Conservation (phyloP, 2,797 vertebrate species). For the Schizopygopsis pylzovi region DNA sequence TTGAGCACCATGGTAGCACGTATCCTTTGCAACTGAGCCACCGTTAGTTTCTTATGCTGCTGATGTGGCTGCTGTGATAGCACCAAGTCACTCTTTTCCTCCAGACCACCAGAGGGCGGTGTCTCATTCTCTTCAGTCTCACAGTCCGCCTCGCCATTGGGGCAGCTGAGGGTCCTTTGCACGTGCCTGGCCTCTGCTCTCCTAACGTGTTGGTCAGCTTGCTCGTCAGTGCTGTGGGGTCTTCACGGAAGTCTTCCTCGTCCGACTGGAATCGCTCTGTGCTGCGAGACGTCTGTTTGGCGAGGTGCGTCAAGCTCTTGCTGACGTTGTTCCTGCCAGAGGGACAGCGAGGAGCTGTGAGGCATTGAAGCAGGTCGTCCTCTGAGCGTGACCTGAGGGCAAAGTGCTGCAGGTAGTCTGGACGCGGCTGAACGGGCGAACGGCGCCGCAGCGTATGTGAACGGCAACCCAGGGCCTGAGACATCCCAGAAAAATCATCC, state of each 20-base stretch:
- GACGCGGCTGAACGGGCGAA: constrained; percentile 77
- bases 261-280: constrained; percentile 50
- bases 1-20: constrained; percentile 93
- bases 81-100: constrained; percentile 42
- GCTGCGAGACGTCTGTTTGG: constrained; percentile 44
- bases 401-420: constrained; percentile 67
- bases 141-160: constrained; percentile 59
- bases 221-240: constrained; percentile 52
- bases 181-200: constrained; percentile 59
- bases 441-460: constrained; percentile 79
- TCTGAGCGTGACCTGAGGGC: constrained; percentile 87
- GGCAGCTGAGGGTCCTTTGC: neutral
- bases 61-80: constrained; percentile 72
- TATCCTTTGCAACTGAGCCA: constrained; percentile 90
- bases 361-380: constrained; percentile 86
- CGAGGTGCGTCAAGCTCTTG: constrained; percentile 84
- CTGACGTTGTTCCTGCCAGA: constrained; percentile 65
- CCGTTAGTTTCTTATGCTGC: constrained; percentile 79
- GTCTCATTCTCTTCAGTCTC: constrained; percentile 63
- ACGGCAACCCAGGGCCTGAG: constrained; percentile 68
- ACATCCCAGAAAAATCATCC: constrained; percentile 51
- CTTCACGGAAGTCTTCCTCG: constrained; percentile 45
- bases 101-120: constrained; percentile 36
- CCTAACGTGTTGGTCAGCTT: constrained; percentile 64
- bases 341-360: constrained; percentile 13